Evolutionary conservation across 2,113 vertebrate genomes (phyloP).

Genomic region (Microcebus griseorufus): DNA sequence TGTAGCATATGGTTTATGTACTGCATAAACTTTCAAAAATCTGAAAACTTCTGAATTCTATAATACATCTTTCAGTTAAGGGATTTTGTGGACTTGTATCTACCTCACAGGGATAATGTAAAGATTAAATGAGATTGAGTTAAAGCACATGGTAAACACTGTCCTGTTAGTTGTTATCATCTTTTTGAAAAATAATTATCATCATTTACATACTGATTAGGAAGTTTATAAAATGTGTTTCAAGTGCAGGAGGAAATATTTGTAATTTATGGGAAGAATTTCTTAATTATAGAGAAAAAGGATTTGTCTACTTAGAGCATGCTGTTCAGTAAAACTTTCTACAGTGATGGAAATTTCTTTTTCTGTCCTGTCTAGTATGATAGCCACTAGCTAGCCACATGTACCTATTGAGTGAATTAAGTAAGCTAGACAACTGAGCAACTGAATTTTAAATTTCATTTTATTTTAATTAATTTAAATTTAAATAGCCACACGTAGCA

Average conservation of each 20-base stretch:
- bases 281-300: not conserved
- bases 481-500: not conserved
- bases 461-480: not conserved
- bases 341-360: not conserved
- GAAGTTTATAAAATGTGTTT: not conserved
- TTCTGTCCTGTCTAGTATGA: not conserved
- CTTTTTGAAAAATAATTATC: not conserved
- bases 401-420: not conserved
- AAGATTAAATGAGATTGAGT: not conserved
- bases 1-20: not conserved
- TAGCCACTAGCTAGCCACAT: not conserved
- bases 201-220: not conserved
- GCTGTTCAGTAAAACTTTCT: not conserved
- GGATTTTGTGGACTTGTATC: not conserved
- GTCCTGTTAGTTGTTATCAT: not conserved
- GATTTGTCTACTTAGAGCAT: not conserved
- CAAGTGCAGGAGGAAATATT: not conserved
- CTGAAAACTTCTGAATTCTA: not conserved
- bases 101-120: not conserved
- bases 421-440: not conserved
- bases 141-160: not conserved
- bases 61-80: not conserved
- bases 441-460: constrained; percentile 15
- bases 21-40: not conserved
- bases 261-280: constrained; percentile 13